Evolutionary conservation across 2,113 vertebrate species (phyloP), one percentile per base, ranked within the genome.

Genomic region (Ibidorhyncha struthersii): DNA sequence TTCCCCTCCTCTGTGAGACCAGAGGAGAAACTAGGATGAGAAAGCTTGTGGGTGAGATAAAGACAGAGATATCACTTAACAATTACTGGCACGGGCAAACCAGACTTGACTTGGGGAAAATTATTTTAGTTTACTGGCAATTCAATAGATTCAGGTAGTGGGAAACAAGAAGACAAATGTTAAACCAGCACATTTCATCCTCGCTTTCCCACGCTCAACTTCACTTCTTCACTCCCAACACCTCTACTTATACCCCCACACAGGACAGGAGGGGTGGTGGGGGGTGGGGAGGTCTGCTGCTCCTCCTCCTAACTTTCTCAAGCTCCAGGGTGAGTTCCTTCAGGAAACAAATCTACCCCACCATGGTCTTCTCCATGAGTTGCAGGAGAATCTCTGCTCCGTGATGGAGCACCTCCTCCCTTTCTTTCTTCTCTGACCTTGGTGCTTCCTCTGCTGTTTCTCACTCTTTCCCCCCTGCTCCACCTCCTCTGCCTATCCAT

Each of bases 391-490:
- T 70, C 40, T 32, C 5, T n/a, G 17, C 43, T 83, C 12, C 6
- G 3, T 53, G 10, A 27, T 47, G 29, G 58, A 70, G 8, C 14
- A 41, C 3, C 3, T 78, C 34, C 7, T 53, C 16, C 18, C 6
- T 52, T 91, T 47, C 22, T 23, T 81, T 66, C 15, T 45, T 47
- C 6, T 80, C 26, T 40, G 61, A 29, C 19, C 22, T 72, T 45
- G 26, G 16, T 69, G 30, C 40, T 62, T 53, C 25, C 9, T 43
- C 20, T 59, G 19, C 43, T 49, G 4, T 70, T 87, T 74, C 30
- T 58, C 9, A 1, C 9, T 47, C 12, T 63, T 10, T 15, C 3
- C 2, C 5, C 3, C 7, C 16, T 5, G 13, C 1, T 41, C 19
- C 19, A 40, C 17, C 12, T 56, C 30, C 4, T 41, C 63, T 70